A percentile compares a stretch with the other conserved stretches of the same genome.
Evolutionary conservation across 2,113 vertebrate genomes (phyloP).

Genomic region (Pteropus alecto): DNA sequence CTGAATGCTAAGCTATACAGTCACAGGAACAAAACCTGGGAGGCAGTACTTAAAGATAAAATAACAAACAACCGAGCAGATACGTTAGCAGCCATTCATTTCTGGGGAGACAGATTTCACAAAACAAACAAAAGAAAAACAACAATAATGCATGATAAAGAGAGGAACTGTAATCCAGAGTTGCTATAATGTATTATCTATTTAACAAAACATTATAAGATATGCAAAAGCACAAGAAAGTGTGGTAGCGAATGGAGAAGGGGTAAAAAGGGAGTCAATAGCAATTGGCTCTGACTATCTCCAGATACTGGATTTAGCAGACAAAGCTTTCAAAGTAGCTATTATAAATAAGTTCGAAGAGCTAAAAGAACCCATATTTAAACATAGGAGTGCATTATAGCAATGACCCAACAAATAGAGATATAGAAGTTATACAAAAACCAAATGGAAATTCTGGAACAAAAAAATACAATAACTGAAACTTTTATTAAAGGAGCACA

Average conservation of each 20-base stretch:
- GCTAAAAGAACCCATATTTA: background rate
- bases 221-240: background rate
- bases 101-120: background rate
- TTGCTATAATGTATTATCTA: background rate
- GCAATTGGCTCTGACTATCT: background rate
- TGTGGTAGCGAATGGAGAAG: background rate
- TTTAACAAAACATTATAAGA: background rate
- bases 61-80: background rate
- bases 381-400: background rate
- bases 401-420: background rate
- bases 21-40: background rate
- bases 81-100: background rate
- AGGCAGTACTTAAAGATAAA: background rate
- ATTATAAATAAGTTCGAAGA: background rate
- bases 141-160: background rate
- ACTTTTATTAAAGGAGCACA: background rate
- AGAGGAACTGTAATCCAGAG: background rate
- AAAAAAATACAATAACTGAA: background rate
- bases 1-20: background rate
- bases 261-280: background rate
- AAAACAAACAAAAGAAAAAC: background rate
- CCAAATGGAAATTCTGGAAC: background rate
- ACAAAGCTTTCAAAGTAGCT: background rate
- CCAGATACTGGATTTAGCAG: background rate
- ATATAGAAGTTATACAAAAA: background rate